These are phyloP conservation scores for Drosophila rubida DNA, from an alignment of 2,888 invertebrate genomes.

Conservation along the genomic window DNA sequence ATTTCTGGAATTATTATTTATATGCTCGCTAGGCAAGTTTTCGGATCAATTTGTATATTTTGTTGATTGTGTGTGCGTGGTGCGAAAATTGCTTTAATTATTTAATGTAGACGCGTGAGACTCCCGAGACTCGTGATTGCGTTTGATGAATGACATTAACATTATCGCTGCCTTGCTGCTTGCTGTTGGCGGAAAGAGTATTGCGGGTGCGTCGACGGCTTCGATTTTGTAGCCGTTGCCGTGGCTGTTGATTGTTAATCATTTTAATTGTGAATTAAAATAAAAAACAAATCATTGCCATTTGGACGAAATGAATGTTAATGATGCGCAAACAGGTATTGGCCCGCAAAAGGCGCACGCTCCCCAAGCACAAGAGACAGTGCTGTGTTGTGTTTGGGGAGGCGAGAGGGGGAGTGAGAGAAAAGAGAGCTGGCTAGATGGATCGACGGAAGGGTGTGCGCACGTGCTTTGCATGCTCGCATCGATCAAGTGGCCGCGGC, in stretches of 20 bases:
- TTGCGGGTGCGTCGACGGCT: background rate
- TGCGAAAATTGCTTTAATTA: no score
- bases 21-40: no score
- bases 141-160: background rate
- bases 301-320: constrained; percentile 66
- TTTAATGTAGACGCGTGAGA: background rate
- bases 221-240: background rate
- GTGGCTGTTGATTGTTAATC: background rate
- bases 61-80: no score
- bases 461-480: constrained; percentile 47
- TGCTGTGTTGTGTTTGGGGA: background rate
- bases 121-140: no score
- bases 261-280: constrained; percentile 62
- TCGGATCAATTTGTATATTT: no score
- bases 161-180: background rate
- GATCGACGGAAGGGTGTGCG: constrained; percentile 24
- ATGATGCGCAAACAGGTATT: constrained; percentile 48
- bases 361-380: no score
- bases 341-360: constrained; percentile 21
- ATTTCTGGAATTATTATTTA: no score
- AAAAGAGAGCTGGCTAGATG: background rate
- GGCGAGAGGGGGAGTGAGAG: background rate
- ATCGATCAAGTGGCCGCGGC: constrained; percentile 30
- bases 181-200: background rate
- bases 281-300: constrained; percentile 74